Conservation (phyloP, 2,888 invertebrate species). For the Exocentrus adspersus region DNA sequence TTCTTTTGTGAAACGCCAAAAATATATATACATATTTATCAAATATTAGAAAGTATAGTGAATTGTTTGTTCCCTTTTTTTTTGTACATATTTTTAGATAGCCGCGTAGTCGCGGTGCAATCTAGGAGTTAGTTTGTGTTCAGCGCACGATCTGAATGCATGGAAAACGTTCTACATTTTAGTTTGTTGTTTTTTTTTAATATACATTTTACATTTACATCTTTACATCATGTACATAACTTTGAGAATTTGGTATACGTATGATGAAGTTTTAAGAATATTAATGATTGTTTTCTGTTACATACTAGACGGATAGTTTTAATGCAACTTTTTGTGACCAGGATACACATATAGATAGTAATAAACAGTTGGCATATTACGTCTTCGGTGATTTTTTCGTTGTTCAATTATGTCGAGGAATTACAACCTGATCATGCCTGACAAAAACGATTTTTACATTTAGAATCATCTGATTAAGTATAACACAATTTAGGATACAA, state of each 20-base stretch:
- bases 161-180: constrained; percentile 50
- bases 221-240: constrained; percentile 55
- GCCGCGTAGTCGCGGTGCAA: constrained; percentile 39
- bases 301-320: constrained; percentile 47
- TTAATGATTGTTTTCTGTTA: constrained; percentile 63
- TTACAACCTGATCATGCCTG: constrained; percentile 33
- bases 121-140: constrained; percentile 45
- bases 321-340: constrained; percentile 44
- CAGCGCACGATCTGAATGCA: constrained; percentile 42
- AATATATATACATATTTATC: constrained; percentile 63
- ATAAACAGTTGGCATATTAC: constrained; percentile 21
- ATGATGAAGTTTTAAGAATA: constrained; percentile 64
- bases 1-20: constrained; percentile 63
- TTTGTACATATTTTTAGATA: constrained; percentile 59
- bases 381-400: constrained; percentile 27
- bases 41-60: constrained; percentile 57
- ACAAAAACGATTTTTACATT: not conserved
- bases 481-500: not conserved
- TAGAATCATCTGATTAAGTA: not conserved
- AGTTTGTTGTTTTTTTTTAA: constrained; percentile 56
- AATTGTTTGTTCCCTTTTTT: constrained; percentile 64
- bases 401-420: constrained; percentile 31
- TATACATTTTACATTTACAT: constrained; percentile 31
- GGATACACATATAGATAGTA: constrained; percentile 41
- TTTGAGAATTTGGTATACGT: constrained; percentile 62